A percentile compares a stretch with the other conserved stretches of the same genome.
Evolutionary conservation across 30 jellyfish, hydroid and myxozoan genomes (phyloP).

Genomic region (Aurelia aurita): DNA sequence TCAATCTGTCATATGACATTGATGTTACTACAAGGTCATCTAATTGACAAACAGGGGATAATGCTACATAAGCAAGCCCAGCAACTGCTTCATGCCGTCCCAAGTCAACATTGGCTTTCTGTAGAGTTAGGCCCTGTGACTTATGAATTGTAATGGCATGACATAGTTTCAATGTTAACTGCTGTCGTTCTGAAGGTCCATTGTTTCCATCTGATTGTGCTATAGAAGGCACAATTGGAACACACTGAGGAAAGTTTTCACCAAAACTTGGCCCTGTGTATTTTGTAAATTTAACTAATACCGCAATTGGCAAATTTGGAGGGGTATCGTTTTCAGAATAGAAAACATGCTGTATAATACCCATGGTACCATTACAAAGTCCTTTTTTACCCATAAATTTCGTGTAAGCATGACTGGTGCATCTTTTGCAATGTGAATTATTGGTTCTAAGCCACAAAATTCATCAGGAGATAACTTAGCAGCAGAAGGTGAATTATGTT

Average conservation of each 20-base stretch:
- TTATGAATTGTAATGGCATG: conserved; percentile 52
- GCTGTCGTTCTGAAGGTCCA: conserved; percentile 27
- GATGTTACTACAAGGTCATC: not conserved
- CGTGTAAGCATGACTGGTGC: not conserved
- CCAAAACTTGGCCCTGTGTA: not conserved
- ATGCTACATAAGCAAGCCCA: not conserved
- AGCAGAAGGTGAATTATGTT: not conserved
- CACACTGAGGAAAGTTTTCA: not conserved
- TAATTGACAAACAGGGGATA: not conserved
- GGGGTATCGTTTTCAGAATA: not conserved
- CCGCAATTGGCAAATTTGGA: not conserved
- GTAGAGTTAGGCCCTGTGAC: conserved; percentile 17
- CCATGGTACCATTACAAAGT: not conserved
- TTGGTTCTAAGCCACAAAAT: not conserved
- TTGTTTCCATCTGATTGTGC: not conserved
- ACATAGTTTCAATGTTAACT: conserved; percentile 27
- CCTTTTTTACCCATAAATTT: not conserved
- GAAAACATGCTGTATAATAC: not conserved
- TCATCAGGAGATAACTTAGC: not conserved
- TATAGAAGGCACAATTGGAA: not conserved
- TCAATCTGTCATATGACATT: not conserved
- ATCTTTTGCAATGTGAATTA: not conserved
- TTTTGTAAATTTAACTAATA: not conserved
- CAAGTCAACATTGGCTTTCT: not conserved
- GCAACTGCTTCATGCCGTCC: not conserved